Base-by-base conservation (phyloP, 2,888 invertebrate species). In the Heliconius aoede region DNA sequence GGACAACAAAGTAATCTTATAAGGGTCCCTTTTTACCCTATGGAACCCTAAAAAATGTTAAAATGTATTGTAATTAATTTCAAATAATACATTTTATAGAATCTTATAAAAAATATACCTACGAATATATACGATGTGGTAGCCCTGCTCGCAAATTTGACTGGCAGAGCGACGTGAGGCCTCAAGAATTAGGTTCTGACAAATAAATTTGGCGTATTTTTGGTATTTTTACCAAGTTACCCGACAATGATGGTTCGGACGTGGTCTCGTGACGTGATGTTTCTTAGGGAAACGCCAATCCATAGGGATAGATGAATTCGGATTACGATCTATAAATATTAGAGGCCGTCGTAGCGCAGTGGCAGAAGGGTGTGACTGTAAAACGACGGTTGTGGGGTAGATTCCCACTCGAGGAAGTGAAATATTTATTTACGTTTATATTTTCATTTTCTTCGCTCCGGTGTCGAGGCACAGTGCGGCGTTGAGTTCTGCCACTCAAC, bases 111-210 rank as follows among this genome's bases (percentile, higher is more conserved):
- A 65, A n/a, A n/a, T 8, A 15, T 32, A 8, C 3, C 5, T 32
- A n/a, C n/a, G n/a, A n/a, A n/a, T n/a, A 65, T 36, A 36, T 36
- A 36, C 11, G 26, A 60, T 58, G 8, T 83, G 86, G 77, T 78
- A 92, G 79, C 92, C 92, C 91, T 93, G 86, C 81, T 83, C 83
- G 82, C 83, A 89, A 90, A 90, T 89, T 90, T 89, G 90, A 89
- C 87, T 88, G 86, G 84, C 86, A 87, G 88, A 89, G 86, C 86
- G 89, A 86, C 88, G 88, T 87, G 81, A 84, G 83, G 84, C 85
- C 86, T 82, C 83, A 84, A 87, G 89, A 91, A 92, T 92, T 91
- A 92, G 91, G 89, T 86, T 85, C 82, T 84, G 84, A 76, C 80
- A 79, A 84, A 85, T 85, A 82, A 82, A 83, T 83, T 83, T 84